These are phyloP conservation scores for Psettodes erumei DNA, from an alignment of 2,113 vertebrate species.

Conservation along the genomic window DNA sequence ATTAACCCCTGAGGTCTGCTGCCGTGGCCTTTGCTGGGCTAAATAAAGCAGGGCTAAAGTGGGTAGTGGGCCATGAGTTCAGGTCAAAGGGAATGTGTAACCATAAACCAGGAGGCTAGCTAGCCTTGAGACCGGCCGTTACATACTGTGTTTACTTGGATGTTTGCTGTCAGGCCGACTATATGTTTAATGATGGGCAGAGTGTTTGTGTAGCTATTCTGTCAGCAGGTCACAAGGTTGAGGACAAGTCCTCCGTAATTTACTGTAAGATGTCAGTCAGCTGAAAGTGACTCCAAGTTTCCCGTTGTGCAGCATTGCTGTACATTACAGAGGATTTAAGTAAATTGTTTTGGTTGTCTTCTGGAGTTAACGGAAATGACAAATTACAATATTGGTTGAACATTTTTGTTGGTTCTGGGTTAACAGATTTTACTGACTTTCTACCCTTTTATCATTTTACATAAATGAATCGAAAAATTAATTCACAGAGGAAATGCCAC, in stretches of 20 bases:
- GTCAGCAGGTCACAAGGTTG: constrained; percentile 22
- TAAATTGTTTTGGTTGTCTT: background rate
- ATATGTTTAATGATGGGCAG: constrained; percentile 33
- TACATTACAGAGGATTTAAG: background rate
- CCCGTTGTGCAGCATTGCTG: background rate
- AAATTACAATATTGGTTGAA: background rate
- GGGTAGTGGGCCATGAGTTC: constrained; percentile 55
- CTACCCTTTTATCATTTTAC: too few species aligned
- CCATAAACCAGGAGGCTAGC: constrained; percentile 59
- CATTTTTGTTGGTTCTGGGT: background rate
- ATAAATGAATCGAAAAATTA: too few species aligned
- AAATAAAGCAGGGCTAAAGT: constrained; percentile 78
- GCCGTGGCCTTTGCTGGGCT: constrained; percentile 59
- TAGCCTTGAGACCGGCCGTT: constrained; percentile 48
- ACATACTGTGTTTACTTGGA: constrained; percentile 58
- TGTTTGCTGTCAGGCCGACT: constrained; percentile 57
- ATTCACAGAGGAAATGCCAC: too few species aligned
- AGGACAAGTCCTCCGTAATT: constrained; percentile 47
- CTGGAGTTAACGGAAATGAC: background rate
- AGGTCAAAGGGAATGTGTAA: constrained; percentile 79
- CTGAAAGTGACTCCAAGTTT: constrained; percentile 3
- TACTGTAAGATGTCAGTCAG: constrained; percentile 26
- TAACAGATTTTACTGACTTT: too few species aligned
- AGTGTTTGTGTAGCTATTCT: constrained; percentile 41
- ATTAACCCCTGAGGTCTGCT: constrained; percentile 60